A percentile compares a stretch with the other conserved stretches of the same genome.
phyloP scores from a whole-genome alignment of 1,140 invertebrate genomes.

The Megathymus violae region DNA sequence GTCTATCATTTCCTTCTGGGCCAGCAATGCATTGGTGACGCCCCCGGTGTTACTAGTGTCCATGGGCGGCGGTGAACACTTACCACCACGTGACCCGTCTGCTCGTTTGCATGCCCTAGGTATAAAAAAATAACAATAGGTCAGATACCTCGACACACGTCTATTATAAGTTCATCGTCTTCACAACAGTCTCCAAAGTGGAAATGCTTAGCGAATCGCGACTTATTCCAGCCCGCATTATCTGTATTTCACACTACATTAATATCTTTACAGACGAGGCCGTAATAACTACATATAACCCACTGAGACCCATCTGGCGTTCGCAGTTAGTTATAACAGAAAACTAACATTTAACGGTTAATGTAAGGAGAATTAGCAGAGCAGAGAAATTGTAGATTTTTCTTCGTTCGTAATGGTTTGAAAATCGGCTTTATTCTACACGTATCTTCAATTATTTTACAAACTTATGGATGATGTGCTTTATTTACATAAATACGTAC shows the following conservation, averaged over 20 bases:
- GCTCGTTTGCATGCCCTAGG: too few species aligned
- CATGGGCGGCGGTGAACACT: too few species aligned
- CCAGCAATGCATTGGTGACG: too few species aligned
- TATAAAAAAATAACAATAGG: too few species aligned
- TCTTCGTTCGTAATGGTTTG: too few species aligned
- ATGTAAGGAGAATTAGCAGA: constrained; percentile 13
- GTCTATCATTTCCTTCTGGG: too few species aligned
- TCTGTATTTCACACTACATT: constrained; percentile 31
- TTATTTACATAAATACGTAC: not conserved
- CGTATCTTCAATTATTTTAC: too few species aligned
- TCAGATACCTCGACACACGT: too few species aligned
- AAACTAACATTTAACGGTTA: constrained; percentile 21
- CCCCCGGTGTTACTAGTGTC: too few species aligned
- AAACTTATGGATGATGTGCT: too few species aligned
- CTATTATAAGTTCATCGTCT: not conserved
- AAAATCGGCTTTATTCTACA: too few species aligned
- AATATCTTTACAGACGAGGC: constrained; percentile 18
- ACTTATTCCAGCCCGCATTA: constrained; percentile 14
- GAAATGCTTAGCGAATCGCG: constrained; percentile 1
- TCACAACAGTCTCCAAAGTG: not conserved
- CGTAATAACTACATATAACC: constrained; percentile 28
- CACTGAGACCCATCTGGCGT: constrained; percentile 6
- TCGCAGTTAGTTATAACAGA: constrained; percentile 15
- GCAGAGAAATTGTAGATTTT: constrained; percentile 11
- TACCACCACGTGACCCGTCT: too few species aligned